Evolutionary conservation across 2,888 invertebrate genomes (phyloP), one percentile per base, ranked within the genome.

Genomic region (Norana najaformis): DNA sequence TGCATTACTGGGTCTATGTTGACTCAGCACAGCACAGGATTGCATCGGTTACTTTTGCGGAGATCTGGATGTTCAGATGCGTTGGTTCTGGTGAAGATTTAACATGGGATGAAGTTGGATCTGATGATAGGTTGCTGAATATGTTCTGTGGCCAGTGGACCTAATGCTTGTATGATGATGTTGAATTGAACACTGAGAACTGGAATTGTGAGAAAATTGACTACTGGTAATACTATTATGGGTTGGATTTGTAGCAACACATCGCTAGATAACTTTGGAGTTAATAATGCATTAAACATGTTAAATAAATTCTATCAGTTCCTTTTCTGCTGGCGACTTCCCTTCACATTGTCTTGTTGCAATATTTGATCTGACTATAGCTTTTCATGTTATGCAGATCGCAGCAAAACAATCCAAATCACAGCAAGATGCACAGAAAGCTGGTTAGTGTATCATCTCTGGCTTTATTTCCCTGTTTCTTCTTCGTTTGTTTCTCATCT

Each of bases 331-430:
- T 69, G 69, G 69, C n/a, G 11, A 69, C n/a, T n/a, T 69, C 30
- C 30, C 69, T 69, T 6, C 30, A 69, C 69, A n/a, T n/a, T n/a
- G n/a, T n/a, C 6, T n/a, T 1, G n/a, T 13, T 47, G 30, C 30
- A n/a, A 30, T 69, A 30, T n/a, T 69, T 30, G 20, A 47, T 47
- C 23, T 69, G n/a, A n/a, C 30, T 30, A n/a, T n/a, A 69, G 30
- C 69, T 69, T 69, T 69, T 69, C 69, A n/a, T 69, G 69, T 69
- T 69, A 85, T 35, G 35, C 85, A 85, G 85, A 85, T 85, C 36
- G 2, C 35, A 4, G 36, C 35, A 23, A 85, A 85, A 36, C 85
- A 85, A 23, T 35, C 37, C 3, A 85, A 85, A 37, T 85, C 85
- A 37, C 36, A 4, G 35, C 85, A 85, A 23, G 85, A 85, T 36